Conservation (phyloP, 2,797 vertebrate species). For the Benthosema pterotum region DNA sequence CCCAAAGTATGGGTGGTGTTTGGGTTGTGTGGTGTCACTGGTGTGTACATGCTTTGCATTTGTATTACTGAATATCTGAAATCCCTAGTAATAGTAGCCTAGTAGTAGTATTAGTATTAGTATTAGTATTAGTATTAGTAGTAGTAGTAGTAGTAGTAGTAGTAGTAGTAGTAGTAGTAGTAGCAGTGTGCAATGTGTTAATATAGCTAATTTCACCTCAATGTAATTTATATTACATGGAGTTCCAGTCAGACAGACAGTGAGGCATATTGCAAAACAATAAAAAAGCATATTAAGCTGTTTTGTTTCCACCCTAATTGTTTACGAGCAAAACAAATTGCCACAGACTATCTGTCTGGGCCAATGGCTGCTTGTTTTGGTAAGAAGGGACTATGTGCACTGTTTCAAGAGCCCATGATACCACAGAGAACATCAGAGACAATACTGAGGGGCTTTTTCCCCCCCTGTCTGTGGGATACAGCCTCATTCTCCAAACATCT, state of each 20-base stretch:
- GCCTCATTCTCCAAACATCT: constrained; percentile 72
- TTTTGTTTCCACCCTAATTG: constrained; percentile 9
- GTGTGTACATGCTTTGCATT: no score
- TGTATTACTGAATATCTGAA: no score
- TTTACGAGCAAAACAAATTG: constrained; percentile 17
- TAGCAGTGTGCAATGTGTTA: no score
- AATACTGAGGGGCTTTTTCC: constrained; percentile 29
- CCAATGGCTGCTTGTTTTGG: constrained; percentile 13
- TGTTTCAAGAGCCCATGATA: constrained; percentile 48
- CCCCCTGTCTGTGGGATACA: constrained; percentile 58
- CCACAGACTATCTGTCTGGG: constrained; percentile 9
- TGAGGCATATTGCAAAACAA: constrained; percentile 14
- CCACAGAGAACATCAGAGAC: constrained; percentile 58
- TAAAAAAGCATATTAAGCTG: not conserved
- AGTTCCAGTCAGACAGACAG: not conserved
- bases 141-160: not conserved
- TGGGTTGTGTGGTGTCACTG: no score
- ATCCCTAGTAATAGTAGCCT: not conserved
- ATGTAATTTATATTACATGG: not conserved
- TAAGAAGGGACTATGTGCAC: constrained; percentile 47
- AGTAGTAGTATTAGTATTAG: not conserved
- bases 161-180: not conserved
- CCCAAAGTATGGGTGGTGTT: no score
- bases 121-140: not conserved
- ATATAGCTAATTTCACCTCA: not conserved